Evolutionary conservation across 2,888 invertebrate species (phyloP).

Genomic region (Troides aeacus): DNA sequence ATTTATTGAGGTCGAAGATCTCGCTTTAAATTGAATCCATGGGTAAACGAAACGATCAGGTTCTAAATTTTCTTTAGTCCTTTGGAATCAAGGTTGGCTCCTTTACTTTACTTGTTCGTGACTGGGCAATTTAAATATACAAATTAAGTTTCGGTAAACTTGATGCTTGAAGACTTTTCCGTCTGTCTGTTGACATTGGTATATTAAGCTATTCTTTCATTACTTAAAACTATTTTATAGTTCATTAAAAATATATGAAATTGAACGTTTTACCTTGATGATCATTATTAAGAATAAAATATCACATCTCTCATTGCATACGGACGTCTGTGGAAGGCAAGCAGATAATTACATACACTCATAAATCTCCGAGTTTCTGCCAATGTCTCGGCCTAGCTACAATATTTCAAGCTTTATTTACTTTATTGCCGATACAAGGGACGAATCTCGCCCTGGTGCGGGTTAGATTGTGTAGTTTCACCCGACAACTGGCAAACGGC

Average conservation of each 20-base stretch:
- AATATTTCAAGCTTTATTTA: constrained; percentile 24
- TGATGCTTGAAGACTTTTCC: background rate
- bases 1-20: constrained; percentile 23
- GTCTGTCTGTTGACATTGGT: background rate
- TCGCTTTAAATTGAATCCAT: constrained; percentile 25
- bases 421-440: constrained; percentile 26
- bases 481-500: constrained; percentile 11
- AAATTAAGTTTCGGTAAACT: constrained; percentile 7
- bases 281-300: too few species aligned
- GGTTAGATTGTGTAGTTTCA: constrained; percentile 19
- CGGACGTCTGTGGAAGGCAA: too few species aligned
- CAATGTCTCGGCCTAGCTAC: constrained; percentile 10
- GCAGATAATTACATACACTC: background rate
- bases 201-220: background rate
- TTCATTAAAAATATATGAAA: too few species aligned
- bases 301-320: too few species aligned
- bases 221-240: background rate
- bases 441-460: constrained; percentile 17
- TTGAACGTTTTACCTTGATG: too few species aligned
- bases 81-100: constrained; percentile 31
- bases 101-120: constrained; percentile 31
- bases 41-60: constrained; percentile 20
- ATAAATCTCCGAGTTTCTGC: background rate
- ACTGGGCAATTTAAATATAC: constrained; percentile 15
- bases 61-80: constrained; percentile 26